A percentile compares a stretch with the other conserved stretches of the same genome.
Conservation (phyloP, 2,888 invertebrate species). For the Thysanoteuthis rhombus region DNA sequence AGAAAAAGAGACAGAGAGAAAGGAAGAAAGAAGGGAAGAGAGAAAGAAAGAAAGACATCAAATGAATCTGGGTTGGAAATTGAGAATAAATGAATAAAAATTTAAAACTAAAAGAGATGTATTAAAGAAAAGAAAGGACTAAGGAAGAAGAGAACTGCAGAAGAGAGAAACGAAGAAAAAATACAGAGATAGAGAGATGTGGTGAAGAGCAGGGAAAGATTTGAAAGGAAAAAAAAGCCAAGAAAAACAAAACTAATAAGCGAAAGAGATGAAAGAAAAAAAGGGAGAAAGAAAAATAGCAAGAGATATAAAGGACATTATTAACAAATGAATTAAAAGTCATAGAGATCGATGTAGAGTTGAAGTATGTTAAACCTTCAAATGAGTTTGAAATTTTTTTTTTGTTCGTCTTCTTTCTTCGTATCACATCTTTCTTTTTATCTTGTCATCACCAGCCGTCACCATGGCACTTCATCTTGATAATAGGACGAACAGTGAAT, state of each 20-base stretch:
- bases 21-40: not conserved
- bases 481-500: not conserved
- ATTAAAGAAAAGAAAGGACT: not conserved
- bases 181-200: not conserved
- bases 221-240: too few species aligned
- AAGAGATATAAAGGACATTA: not conserved
- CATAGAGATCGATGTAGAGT: not conserved
- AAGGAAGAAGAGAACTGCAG: not conserved
- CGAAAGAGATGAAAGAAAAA: not conserved
- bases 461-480: not conserved
- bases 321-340: not conserved
- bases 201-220: not conserved
- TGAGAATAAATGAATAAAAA: too few species aligned
- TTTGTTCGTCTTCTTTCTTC: not conserved
- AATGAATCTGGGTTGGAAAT: not conserved
- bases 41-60: not conserved
- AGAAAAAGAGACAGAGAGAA: accelerated
- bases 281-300: not conserved
- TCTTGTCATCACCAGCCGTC: not conserved
- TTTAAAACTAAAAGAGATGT: too few species aligned
- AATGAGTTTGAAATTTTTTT: not conserved
- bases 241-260: not conserved
- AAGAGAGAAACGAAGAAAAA: not conserved
- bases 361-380: not conserved
- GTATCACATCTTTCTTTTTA: not conserved